Evolutionary conservation across 2,113 vertebrate genomes (phyloP).

Genomic region (Sapayoa aenigma): DNA sequence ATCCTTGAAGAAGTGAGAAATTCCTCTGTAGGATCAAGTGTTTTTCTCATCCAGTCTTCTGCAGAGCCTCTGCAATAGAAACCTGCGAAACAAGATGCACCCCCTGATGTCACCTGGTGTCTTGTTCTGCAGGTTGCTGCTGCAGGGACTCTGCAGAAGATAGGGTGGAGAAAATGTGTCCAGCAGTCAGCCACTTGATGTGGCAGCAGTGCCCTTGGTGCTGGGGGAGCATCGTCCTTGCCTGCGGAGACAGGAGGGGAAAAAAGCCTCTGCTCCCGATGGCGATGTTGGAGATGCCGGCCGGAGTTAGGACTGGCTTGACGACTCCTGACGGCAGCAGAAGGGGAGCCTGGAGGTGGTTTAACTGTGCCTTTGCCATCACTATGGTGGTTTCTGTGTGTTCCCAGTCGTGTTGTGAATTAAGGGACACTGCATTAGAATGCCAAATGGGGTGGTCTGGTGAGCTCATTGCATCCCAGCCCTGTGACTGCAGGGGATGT

Average conservation of each 20-base stretch:
- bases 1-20: not conserved
- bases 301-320: slow-evolving; percentile 38
- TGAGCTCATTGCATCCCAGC: not conserved
- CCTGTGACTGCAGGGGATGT: not conserved
- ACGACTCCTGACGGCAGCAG: slow-evolving; percentile 17
- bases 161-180: not conserved
- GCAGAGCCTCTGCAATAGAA: not conserved
- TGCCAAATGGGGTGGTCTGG: not conserved
- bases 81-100: not conserved
- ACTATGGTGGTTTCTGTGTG: not conserved
- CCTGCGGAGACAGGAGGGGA: slow-evolving; percentile 38
- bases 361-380: slow-evolving; percentile 1
- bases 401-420: not conserved
- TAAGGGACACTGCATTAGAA: not conserved
- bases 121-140: not conserved
- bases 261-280: not conserved
- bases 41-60: not conserved
- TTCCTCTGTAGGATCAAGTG: not conserved
- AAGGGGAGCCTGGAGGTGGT: not conserved
- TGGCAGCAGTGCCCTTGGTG: slow-evolving; percentile 30
- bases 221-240: slow-evolving; percentile 50
- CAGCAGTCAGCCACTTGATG: not conserved
- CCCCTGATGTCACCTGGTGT: not conserved
- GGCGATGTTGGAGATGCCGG: slow-evolving; percentile 40
- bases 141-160: not conserved